A percentile compares a stretch with the other conserved stretches of the same genome.
Evolutionary conservation across 2,888 invertebrate genomes (phyloP).

Genomic region (Nephrotoma appendiculata): DNA sequence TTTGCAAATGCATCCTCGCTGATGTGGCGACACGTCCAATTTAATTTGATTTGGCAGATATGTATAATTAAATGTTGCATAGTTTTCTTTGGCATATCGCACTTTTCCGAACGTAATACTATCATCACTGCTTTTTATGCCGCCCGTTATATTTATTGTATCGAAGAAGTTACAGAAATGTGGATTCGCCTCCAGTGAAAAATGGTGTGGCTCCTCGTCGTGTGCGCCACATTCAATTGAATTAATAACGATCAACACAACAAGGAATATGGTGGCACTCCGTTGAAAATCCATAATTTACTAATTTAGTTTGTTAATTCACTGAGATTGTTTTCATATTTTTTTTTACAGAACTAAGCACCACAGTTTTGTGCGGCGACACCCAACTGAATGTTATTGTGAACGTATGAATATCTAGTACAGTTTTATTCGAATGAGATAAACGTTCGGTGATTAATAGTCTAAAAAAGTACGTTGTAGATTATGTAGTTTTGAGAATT

Average conservation of each 20-base stretch:
- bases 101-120: background rate
- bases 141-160: background rate
- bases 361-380: background rate
- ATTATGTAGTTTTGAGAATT: background rate
- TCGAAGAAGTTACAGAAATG: background rate
- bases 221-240: background rate
- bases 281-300: background rate
- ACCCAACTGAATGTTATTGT: background rate
- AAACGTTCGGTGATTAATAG: background rate
- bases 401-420: background rate
- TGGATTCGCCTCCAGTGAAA: background rate
- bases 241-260: background rate
- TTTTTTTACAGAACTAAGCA: background rate
- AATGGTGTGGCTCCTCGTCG: background rate
- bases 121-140: background rate
- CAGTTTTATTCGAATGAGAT: background rate
- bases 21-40: background rate
- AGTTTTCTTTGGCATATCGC: background rate
- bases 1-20: background rate
- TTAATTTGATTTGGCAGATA: background rate
- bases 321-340: background rate
- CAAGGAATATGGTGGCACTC: background rate
- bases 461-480: background rate
- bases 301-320: background rate
- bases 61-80: background rate